Conservation (phyloP, 2,888 invertebrate species). For the Folsomia candida region DNA sequence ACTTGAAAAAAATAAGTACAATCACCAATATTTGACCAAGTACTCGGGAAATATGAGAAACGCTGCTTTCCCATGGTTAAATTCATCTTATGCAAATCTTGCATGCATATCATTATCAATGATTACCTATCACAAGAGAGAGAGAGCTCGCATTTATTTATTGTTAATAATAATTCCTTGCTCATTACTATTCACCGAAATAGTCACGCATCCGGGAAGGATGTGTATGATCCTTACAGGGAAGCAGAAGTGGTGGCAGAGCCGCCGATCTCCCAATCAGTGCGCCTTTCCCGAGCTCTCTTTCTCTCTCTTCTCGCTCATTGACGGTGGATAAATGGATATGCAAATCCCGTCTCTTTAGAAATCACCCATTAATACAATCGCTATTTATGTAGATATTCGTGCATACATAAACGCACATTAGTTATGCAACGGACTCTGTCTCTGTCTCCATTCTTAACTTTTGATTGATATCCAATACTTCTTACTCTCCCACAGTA, state of each 20-base stretch:
- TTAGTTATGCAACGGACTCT: background rate
- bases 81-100: background rate
- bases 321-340: background rate
- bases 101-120: background rate
- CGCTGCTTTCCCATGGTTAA: background rate
- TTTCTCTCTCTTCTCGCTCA: no score
- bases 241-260: background rate
- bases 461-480: constrained; percentile 19
- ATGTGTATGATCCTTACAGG: background rate
- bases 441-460: constrained; percentile 16
- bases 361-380: constrained; percentile 9
- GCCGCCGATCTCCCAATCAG: no score
- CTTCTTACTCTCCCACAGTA: constrained; percentile 15
- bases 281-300: no score
- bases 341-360: constrained; percentile 16
- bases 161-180: background rate
- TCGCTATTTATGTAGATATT: constrained; percentile 12
- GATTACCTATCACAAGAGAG: background rate
- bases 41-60: no score
- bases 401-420: constrained; percentile 7
- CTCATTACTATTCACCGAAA: background rate
- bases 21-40: no score
- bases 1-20: no score
- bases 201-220: background rate
- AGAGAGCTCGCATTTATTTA: background rate